Evolutionary conservation across 2,888 invertebrate genomes (phyloP), one percentile per base, ranked within the genome.

Genomic region (Hypsopygia costalis): DNA sequence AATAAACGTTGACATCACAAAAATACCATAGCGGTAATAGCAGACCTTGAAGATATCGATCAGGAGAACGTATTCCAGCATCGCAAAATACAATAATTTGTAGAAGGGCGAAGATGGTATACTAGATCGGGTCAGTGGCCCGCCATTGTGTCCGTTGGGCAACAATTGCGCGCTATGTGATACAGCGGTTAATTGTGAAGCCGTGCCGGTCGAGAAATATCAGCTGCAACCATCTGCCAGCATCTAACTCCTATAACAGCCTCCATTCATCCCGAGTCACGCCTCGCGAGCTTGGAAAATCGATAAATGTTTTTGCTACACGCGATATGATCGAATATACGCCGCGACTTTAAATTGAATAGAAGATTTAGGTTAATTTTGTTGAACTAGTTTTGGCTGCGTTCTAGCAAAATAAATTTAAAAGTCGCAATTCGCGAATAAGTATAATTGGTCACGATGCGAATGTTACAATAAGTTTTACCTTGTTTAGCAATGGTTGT

Each of bases 261-360:
- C 52, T 58, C 69, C 69, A 78, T 79, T 81, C 74, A 80, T 65
- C 63, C 62, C 50, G 55, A 71, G 79, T 80, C 79, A 80, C 77
- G 80, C 67, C 65, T 63, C 62, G 62, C 69, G 62, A 69, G 67
- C 56, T 61, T 60, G 53, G 47, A 49, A 49, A 58, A 58, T 61
- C 63, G 69, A 69, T 65, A 54, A 52, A 51, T 58, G 60, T 44
- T 51, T 52, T 52, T 59, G 49, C 50, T 55, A 49, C 46, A 52
- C 58, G 55, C 53, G 62, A 67, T 66, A 60, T 48, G 41, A 66
- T 68, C 62, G 41, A 38, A 38, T 46, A 46, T 10, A n/a, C 25
- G 11, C 29, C 41, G 16, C 2, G 16, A 16, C 45, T 49, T 49
- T 11, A 37, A 52, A 56, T 49, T 48, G 35, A 48, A 41, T 21